Conservation (phyloP, 2,113 vertebrate genomes). For the Sylvilagus bachmani region DNA sequence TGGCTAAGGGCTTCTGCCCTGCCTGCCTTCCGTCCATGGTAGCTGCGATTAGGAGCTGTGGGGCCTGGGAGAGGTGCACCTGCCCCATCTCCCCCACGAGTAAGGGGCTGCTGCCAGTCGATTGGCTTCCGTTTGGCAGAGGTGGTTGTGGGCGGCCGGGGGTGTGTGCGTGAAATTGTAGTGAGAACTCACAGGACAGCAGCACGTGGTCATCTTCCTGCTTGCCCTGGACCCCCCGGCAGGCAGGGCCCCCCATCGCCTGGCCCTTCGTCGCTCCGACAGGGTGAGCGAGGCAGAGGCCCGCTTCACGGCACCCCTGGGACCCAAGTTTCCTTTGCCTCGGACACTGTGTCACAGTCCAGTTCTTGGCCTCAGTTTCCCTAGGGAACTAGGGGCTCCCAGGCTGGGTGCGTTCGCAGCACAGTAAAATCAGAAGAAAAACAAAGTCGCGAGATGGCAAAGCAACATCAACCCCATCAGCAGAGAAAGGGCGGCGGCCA, state of each 20-base stretch:
- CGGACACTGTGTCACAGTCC: not conserved
- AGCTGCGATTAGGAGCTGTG: too few relatives aligned
- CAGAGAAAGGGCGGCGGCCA: not conserved
- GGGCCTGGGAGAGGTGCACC: not conserved
- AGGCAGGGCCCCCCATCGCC: not conserved
- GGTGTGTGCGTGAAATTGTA: not conserved
- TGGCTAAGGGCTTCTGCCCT: not conserved
- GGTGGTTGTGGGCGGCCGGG: not conserved
- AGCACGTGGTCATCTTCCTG: not conserved
- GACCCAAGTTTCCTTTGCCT: not conserved
- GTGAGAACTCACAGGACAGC: not conserved
- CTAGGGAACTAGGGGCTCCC: not conserved
- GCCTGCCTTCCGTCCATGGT: too few relatives aligned
- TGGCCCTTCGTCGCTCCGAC: not conserved
- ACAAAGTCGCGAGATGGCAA: too few relatives aligned
- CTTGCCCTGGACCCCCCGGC: not conserved
- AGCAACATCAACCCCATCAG: not conserved
- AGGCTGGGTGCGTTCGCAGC: not conserved
- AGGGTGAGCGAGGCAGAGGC: too few relatives aligned
- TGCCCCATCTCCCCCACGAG: too few relatives aligned
- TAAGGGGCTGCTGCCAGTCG: not conserved
- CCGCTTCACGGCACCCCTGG: not conserved
- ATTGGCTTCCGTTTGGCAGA: not conserved
- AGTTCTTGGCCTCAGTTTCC: conserved; percentile 32
- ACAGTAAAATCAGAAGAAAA: not conserved